These are phyloP conservation scores for Apocheima hispidaria DNA, from an alignment of 2,888 invertebrate species.

Conservation along the genomic window DNA sequence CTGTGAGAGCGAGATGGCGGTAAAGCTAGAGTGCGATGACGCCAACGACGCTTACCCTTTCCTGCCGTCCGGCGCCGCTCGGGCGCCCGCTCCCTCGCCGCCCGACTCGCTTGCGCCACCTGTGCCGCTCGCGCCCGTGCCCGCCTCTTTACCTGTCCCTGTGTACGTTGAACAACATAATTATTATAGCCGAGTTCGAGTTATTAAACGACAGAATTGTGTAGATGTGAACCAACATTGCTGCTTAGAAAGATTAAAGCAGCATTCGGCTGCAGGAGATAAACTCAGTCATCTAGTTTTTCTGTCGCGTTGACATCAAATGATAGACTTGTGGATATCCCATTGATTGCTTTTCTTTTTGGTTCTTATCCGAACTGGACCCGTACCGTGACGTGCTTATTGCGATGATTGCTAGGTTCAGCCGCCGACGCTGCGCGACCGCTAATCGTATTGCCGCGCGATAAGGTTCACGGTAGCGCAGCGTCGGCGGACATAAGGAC, in stretches of 20 bases:
- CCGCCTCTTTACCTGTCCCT: slow-evolving; percentile 50
- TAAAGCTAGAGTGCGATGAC: slow-evolving; percentile 91
- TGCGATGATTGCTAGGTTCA: slow-evolving; percentile 1
- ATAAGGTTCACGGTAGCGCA: no score
- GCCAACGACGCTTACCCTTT: slow-evolving; percentile 90
- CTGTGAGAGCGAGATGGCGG: slow-evolving; percentile 87
- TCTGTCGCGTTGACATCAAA: background rate
- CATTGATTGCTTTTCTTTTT: background rate
- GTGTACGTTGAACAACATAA: slow-evolving; percentile 58
- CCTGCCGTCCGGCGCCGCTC: slow-evolving; percentile 70
- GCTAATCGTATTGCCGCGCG: no score
- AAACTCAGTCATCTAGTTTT: background rate
- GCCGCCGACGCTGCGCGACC: no score
- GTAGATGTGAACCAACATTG: background rate
- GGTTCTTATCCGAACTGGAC: background rate
- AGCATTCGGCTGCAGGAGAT: no score
- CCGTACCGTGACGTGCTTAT: no score
- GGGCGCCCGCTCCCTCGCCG: slow-evolving; percentile 71
- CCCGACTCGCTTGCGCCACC: slow-evolving; percentile 48
- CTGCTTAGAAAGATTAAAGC: no score
- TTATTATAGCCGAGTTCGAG: background rate
- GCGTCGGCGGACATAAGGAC: no score
- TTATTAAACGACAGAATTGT: background rate
- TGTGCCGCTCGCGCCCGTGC: slow-evolving; percentile 39
- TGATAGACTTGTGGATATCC: background rate